A percentile compares a stretch with the other conserved stretches of the same genome.
Conservation (phyloP, 1,140 invertebrate genomes). For the Pissodes strobi region DNA sequence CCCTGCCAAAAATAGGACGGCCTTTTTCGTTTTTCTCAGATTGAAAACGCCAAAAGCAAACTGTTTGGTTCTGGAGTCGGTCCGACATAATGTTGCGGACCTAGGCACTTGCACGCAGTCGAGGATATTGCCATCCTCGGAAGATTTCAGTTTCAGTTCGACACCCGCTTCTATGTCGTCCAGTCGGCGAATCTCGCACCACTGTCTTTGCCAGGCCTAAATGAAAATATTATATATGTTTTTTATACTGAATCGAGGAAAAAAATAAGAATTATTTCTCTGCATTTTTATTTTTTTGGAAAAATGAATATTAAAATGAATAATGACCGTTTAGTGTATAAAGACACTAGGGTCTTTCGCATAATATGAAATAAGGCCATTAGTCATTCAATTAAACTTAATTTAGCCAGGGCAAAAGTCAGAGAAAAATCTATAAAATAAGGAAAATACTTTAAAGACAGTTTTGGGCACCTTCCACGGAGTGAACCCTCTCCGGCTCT, state of each 20-base stretch:
- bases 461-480: constrained; percentile 48
- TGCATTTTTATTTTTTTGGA: too few species aligned
- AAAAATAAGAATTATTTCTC: too few species aligned
- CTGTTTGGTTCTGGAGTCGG: constrained; percentile 60
- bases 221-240: neutral
- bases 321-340: too few species aligned
- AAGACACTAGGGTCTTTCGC: neutral
- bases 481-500: constrained; percentile 47
- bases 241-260: neutral
- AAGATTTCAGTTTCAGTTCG: constrained; percentile 49
- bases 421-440: constrained; percentile 18
- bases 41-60: constrained; percentile 63
- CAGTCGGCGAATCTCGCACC: constrained; percentile 50
- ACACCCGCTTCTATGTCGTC: constrained; percentile 48
- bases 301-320: too few species aligned
- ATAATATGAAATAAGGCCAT: neutral
- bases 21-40: constrained; percentile 56
- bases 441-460: neutral
- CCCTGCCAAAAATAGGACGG: constrained; percentile 59
- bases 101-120: constrained; percentile 52
- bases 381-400: neutral
- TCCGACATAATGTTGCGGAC: constrained; percentile 58
- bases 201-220: constrained; percentile 52
- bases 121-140: constrained; percentile 42
- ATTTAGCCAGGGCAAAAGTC: neutral